Percentiles rank a stretch among this genome's conserved stretches.
Conservation (phyloP, 1,140 invertebrate species). For the Lucilia sericata region DNA sequence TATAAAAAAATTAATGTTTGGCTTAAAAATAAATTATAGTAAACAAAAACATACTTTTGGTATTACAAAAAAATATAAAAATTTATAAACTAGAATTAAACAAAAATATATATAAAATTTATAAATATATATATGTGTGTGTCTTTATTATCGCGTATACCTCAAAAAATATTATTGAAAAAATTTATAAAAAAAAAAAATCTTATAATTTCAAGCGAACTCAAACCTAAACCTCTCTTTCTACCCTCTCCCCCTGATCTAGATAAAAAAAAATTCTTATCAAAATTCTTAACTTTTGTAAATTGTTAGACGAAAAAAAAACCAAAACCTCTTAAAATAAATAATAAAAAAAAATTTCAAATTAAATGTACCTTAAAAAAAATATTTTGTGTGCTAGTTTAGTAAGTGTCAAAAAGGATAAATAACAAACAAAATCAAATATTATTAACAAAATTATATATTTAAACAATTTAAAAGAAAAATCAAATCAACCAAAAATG, state of each 20-base stretch:
- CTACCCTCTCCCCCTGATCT: not conserved
- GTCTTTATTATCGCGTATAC: conserved; percentile 68
- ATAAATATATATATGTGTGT: conserved; percentile 67
- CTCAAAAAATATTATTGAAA: conserved; percentile 54
- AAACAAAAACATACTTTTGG: conserved; percentile 47
- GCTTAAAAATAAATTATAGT: conserved; percentile 30
- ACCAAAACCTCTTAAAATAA: conserved; percentile 31
- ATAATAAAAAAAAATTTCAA: conserved; percentile 42
- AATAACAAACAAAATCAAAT: conserved; percentile 32
- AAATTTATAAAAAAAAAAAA: not conserved
- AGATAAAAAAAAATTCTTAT: not conserved
- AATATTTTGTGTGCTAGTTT: conserved; percentile 48
- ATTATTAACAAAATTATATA: conserved; percentile 45
- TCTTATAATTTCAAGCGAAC: conserved; percentile 1
- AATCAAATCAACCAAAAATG: not conserved
- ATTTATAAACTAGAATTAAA: conserved; percentile 55
- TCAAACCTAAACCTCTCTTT: not conserved
- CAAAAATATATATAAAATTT: conserved; percentile 47
- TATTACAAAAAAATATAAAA: conserved; percentile 46
- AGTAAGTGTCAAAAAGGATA: conserved; percentile 41
- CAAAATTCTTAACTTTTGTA: conserved; percentile 43
- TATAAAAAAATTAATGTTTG: conserved; percentile 25
- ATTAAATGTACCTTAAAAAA: conserved; percentile 48
- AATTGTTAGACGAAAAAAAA: not conserved
- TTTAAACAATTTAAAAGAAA: conserved; percentile 13